Evolutionary conservation across 2,797 vertebrate species (phyloP).

Genomic region (Microctenopoma stevenorrisi): DNA sequence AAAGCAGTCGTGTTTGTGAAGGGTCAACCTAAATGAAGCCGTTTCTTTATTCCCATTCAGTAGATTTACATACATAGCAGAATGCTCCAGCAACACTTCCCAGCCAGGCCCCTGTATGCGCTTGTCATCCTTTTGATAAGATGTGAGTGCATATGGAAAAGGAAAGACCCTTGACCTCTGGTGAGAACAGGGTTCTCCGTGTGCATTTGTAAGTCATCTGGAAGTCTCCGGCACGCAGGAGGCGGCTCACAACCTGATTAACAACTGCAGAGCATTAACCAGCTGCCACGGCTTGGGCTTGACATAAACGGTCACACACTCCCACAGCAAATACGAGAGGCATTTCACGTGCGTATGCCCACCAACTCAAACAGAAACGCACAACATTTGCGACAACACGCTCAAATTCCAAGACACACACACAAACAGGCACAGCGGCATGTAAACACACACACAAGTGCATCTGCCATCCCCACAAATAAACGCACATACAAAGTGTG

Average conservation of each 20-base stretch:
- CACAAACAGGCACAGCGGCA: background rate
- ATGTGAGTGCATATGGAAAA: conserved; percentile 18
- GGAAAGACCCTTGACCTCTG: conserved; percentile 53
- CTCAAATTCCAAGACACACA: conserved; percentile 14
- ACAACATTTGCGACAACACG: background rate
- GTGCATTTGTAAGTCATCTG: conserved; percentile 56
- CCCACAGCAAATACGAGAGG: conserved; percentile 33
- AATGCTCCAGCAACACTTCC: conserved; percentile 32
- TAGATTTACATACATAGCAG: conserved; percentile 17
- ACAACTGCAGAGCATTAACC: conserved; percentile 65
- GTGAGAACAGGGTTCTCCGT: conserved; percentile 38
- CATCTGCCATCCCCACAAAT: conserved; percentile 3
- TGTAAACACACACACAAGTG: background rate
- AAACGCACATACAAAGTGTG: background rate
- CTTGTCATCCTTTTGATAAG: conserved; percentile 43
- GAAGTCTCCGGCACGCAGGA: conserved; percentile 42
- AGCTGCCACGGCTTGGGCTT: conserved; percentile 47
- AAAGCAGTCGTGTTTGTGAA: conserved; percentile 23
- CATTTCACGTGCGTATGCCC: conserved; percentile 32
- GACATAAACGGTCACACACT: conserved; percentile 49
- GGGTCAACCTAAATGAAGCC: conserved; percentile 6
- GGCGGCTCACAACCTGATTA: conserved; percentile 62
- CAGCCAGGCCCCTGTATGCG: conserved; percentile 24
- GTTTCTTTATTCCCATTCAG: conserved; percentile 29
- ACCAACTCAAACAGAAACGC: conserved; percentile 17